phyloP scores from a whole-genome alignment of 2,113 vertebrate genomes.

The Hippolais icterina region DNA sequence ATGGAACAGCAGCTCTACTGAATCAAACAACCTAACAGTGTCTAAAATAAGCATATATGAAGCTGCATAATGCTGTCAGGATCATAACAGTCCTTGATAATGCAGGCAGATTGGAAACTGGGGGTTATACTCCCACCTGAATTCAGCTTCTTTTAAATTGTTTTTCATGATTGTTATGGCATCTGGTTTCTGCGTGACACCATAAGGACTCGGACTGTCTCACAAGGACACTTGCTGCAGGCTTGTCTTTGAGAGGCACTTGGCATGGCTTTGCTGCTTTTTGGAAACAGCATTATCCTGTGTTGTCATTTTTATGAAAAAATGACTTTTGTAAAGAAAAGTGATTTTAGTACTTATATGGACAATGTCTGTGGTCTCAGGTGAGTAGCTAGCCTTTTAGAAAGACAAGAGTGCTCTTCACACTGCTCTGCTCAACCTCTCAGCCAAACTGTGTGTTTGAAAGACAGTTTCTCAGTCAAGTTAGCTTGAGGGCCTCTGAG shows the following conservation, averaged over 20 bases:
- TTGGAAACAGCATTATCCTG: background rate
- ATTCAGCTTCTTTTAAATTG: background rate
- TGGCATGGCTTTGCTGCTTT: background rate
- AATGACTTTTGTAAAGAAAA: background rate
- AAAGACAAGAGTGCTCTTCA: background rate
- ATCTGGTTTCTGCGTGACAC: background rate
- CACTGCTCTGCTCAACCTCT: background rate
- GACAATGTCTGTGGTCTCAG: background rate
- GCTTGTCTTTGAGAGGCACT: background rate
- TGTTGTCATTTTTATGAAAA: background rate
- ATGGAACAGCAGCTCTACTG: background rate
- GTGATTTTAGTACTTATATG: background rate
- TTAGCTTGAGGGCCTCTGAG: background rate
- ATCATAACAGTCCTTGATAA: background rate
- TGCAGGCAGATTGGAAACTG: background rate
- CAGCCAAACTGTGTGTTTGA: background rate
- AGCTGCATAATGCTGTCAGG: background rate
- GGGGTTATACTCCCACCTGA: background rate
- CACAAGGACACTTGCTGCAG: accelerated
- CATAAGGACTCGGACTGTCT: accelerated
- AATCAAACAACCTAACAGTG: background rate
- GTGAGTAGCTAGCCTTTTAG: background rate
- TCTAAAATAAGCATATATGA: background rate
- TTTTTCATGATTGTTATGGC: accelerated
- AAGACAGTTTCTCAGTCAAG: background rate